Conservation (phyloP, 2,797 vertebrate genomes). For the Fistularia commersonii region DNA sequence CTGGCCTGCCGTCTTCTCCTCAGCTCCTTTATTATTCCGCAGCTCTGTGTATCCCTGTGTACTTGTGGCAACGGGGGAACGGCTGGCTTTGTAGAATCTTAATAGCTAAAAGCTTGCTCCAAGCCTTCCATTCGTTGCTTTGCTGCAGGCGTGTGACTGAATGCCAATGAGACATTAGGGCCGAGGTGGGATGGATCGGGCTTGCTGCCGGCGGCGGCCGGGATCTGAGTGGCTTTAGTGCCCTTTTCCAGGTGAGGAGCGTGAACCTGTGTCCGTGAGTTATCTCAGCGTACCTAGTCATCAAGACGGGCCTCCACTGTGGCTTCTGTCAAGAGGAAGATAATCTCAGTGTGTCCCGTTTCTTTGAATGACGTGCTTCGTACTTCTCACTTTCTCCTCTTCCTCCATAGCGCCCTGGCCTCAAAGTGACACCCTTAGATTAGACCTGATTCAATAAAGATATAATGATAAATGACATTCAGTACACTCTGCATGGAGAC, state of each 20-base stretch:
- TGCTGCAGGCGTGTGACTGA: slow-evolving; percentile 59
- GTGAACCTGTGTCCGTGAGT: slow-evolving; percentile 19
- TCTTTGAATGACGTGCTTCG: too few relatives aligned
- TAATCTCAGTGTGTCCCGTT: slow-evolving; percentile 38
- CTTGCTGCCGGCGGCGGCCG: slow-evolving; percentile 18
- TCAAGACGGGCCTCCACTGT: slow-evolving; percentile 18
- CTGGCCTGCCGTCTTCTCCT: slow-evolving; percentile 18
- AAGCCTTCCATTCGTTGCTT: slow-evolving; percentile 45
- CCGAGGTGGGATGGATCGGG: slow-evolving; percentile 35
- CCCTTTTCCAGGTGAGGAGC: slow-evolving; percentile 42
- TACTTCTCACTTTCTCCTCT: slow-evolving; percentile 9
- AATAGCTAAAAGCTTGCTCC: slow-evolving; percentile 56
- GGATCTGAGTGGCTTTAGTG: slow-evolving; percentile 39
- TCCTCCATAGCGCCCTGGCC: slow-evolving; percentile 16
- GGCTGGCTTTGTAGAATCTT: slow-evolving; percentile 71
- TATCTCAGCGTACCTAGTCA: slow-evolving; percentile 26
- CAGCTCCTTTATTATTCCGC: slow-evolving; percentile 62
- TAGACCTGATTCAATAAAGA: slow-evolving; percentile 26
- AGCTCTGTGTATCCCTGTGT: slow-evolving; percentile 51
- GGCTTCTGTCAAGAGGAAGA: slow-evolving; percentile 38
- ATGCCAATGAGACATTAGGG: slow-evolving; percentile 70
- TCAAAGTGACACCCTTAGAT: slow-evolving; percentile 28
- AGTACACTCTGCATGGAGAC: too few relatives aligned
- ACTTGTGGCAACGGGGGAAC: slow-evolving; percentile 58
- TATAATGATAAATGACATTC: slow-evolving; percentile 21